These are phyloP conservation scores for Noctua comes DNA, from an alignment of 2,888 invertebrate species.

Conservation along the genomic window DNA sequence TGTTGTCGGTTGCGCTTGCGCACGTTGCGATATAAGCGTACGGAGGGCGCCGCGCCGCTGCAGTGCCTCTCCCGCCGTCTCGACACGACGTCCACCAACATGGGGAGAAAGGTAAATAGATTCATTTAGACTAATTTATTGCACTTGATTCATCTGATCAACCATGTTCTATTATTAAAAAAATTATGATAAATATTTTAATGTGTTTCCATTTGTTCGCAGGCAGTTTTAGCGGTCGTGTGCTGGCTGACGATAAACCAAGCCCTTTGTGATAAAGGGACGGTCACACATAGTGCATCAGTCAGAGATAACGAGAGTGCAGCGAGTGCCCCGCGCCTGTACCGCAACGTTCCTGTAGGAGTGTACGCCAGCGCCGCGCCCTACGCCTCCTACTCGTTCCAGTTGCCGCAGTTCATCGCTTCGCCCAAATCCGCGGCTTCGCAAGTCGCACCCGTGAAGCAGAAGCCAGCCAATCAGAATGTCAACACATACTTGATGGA, in stretches of 20 bases:
- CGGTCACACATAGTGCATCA: slow-evolving; percentile 69
- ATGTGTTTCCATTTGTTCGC: slow-evolving; percentile 70
- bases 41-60: slow-evolving; percentile 77
- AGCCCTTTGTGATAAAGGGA: slow-evolving; percentile 70
- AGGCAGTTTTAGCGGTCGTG: slow-evolving; percentile 79
- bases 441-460: slow-evolving; percentile 77
- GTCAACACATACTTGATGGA: slow-evolving; percentile 81
- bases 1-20: slow-evolving; percentile 68
- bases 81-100: slow-evolving; percentile 77
- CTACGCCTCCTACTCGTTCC: slow-evolving; percentile 82
- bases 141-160: slow-evolving; percentile 14
- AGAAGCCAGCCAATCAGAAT: slow-evolving; percentile 75
- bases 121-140: slow-evolving; percentile 50
- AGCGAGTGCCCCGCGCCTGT: slow-evolving; percentile 80
- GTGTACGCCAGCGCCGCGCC: slow-evolving; percentile 85
- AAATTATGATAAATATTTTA: slow-evolving; percentile 15
- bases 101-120: slow-evolving; percentile 85
- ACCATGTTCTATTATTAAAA: neutral
- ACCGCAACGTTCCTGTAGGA: slow-evolving; percentile 78
- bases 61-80: slow-evolving; percentile 83
- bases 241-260: slow-evolving; percentile 78
- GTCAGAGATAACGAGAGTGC: slow-evolving; percentile 78
- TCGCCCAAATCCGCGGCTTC: slow-evolving; percentile 75
- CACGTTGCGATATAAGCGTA: slow-evolving; percentile 80
- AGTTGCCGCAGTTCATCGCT: slow-evolving; percentile 75